Percentiles rank a stretch among this genome's conserved stretches.
Conservation (phyloP, 2,797 vertebrate genomes). For the Atherinosoma microstoma region DNA sequence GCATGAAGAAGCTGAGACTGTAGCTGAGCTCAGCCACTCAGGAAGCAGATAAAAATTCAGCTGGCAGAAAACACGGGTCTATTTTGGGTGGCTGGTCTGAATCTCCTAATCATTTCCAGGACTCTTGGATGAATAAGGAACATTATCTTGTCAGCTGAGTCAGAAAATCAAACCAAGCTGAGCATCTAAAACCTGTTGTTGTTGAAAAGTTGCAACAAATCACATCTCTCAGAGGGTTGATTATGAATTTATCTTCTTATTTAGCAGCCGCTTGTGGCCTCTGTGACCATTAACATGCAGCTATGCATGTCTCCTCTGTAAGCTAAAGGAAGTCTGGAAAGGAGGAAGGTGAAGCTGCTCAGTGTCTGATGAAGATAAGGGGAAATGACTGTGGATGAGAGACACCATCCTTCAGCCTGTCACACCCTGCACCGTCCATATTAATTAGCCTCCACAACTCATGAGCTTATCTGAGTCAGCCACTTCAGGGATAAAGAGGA, state of each 20-base stretch:
- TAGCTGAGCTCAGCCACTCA: slow-evolving; percentile 33
- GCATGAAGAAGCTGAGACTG: slow-evolving; percentile 12
- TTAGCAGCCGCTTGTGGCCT: slow-evolving; percentile 12
- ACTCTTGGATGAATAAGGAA: slow-evolving; percentile 59
- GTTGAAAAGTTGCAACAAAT: neutral
- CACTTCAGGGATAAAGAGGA: slow-evolving; percentile 12
- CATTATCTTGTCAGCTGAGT: slow-evolving; percentile 11
- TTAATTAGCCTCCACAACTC: slow-evolving; percentile 63
- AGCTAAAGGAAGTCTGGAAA: slow-evolving; percentile 23
- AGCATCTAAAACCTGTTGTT: slow-evolving; percentile 8
- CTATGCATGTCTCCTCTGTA: slow-evolving; percentile 21
- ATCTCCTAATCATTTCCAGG: slow-evolving; percentile 54
- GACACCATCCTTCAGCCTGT: slow-evolving; percentile 66
- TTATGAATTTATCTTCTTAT: neutral
- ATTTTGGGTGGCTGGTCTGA: slow-evolving; percentile 56
- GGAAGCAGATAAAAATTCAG: slow-evolving; percentile 43
- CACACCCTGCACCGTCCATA: slow-evolving; percentile 54
- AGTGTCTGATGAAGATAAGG: slow-evolving; percentile 67
- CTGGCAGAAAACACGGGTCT: slow-evolving; percentile 41
- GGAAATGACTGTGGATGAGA: slow-evolving; percentile 53
- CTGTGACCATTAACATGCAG: slow-evolving; percentile 19
- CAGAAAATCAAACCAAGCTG: slow-evolving; percentile 18
- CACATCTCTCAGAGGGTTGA: neutral
- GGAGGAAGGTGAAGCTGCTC: slow-evolving; percentile 45
- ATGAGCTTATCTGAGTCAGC: slow-evolving; percentile 40